These are phyloP conservation scores for Lasiurus cinereus DNA, from an alignment of 2,113 vertebrate genomes.

Conservation along the genomic window DNA sequence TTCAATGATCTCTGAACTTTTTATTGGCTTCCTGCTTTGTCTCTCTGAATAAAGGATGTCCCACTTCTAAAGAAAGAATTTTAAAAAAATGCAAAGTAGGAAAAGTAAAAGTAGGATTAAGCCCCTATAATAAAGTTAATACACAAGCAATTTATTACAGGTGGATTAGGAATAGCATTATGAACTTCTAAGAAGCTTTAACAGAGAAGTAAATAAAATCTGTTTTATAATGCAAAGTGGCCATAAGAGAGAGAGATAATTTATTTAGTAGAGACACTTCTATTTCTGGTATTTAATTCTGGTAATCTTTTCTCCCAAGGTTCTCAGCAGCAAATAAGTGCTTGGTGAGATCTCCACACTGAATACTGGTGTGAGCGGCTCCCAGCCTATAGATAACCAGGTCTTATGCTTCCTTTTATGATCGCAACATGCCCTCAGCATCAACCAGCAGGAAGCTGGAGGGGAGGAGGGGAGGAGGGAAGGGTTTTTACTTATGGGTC, in stretches of 20 bases:
- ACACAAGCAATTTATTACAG: background rate
- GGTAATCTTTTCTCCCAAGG: background rate
- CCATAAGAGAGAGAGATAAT: background rate
- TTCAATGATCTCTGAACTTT: no score
- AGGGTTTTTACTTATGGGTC: background rate
- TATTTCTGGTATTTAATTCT: background rate
- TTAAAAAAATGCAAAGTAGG: background rate
- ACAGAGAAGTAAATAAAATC: background rate
- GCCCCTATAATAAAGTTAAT: background rate
- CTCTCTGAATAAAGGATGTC: no score
- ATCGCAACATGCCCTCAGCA: background rate
- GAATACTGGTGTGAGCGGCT: background rate
- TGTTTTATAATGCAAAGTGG: background rate
- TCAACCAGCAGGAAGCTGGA: background rate
- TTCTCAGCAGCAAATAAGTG: background rate
- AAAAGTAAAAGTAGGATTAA: background rate
- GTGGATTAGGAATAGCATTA: background rate
- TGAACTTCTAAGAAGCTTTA: background rate
- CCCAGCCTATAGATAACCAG: background rate
- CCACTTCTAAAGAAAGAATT: no score
- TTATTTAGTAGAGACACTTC: background rate
- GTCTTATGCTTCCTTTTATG: background rate
- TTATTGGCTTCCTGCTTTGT: no score
- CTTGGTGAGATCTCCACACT: background rate
- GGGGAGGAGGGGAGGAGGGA: no score